Evolutionary conservation across 2,797 vertebrate species (phyloP).

Genomic region (Centroberyx gerrardi): DNA sequence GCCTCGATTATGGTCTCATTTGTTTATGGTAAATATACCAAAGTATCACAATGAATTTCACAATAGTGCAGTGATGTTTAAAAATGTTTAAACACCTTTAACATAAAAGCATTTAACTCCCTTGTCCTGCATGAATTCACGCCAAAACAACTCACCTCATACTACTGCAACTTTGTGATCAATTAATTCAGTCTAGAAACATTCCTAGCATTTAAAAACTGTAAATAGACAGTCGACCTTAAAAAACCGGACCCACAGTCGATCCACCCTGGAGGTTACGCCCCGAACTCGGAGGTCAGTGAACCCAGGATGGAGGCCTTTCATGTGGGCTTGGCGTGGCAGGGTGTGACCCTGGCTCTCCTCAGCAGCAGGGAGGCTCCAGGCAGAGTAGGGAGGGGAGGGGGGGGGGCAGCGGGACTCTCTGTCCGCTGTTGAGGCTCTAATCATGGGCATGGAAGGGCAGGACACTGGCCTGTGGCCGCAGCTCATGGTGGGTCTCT

Average conservation of each 20-base stretch:
- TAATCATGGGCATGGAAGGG: constrained; percentile 59
- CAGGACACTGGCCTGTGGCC: constrained; percentile 38
- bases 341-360: constrained; percentile 12
- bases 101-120: too few species aligned
- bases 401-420: not conserved
- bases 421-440: constrained; percentile 27
- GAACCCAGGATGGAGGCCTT: constrained; percentile 42
- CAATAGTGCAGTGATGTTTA: too few species aligned
- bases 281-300: constrained; percentile 35
- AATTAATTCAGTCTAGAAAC: too few species aligned
- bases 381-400: constrained; percentile 2
- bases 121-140: too few species aligned
- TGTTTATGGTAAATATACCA: too few species aligned
- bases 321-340: constrained; percentile 60
- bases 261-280: constrained; percentile 44
- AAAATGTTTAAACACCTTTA: too few species aligned
- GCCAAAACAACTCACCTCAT: too few species aligned
- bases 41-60: too few species aligned
- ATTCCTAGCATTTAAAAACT: constrained; percentile 6
- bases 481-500: constrained; percentile 53
- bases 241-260: constrained; percentile 24
- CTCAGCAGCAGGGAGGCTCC: constrained; percentile 10
- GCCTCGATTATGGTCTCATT: too few species aligned
- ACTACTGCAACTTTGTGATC: too few species aligned
- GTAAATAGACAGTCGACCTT: constrained; percentile 17